Percentiles rank a stretch among this genome's conserved stretches.
Evolutionary conservation across 1,140 invertebrate genomes (phyloP).

Genomic region (Oscheius sp.): DNA sequence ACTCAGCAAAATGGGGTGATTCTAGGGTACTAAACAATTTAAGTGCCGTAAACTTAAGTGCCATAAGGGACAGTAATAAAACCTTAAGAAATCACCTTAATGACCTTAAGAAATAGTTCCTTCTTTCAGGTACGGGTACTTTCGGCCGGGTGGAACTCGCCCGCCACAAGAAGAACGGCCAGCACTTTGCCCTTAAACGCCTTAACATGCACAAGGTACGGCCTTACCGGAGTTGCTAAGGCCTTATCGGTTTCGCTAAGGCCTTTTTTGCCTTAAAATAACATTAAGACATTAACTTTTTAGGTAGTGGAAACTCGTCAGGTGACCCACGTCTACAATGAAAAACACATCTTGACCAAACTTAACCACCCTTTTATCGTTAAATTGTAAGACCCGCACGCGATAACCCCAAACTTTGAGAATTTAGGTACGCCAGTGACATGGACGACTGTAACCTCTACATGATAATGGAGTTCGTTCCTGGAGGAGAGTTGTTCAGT

Average conservation of each 20-base stretch:
- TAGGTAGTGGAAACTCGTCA: slow-evolving; percentile 50
- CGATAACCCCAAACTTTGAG: neutral
- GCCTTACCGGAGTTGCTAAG: too few relatives aligned
- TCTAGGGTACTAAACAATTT: slow-evolving; percentile 15
- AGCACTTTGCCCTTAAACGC: slow-evolving; percentile 57
- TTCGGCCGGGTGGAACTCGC: slow-evolving; percentile 57
- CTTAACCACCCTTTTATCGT: slow-evolving; percentile 59
- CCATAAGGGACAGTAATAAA: slow-evolving; percentile 4
- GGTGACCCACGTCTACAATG: slow-evolving; percentile 56
- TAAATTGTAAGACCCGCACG: slow-evolving; percentile 43
- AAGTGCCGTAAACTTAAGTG: neutral
- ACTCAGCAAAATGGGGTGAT: slow-evolving; percentile 7
- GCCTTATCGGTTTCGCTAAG: too few relatives aligned
- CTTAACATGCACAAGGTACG: slow-evolving; percentile 40
- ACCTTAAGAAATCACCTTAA: neutral
- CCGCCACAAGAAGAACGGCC: slow-evolving; percentile 46
- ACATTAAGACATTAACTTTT: neutral
- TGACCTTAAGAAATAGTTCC: neutral
- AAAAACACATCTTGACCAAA: slow-evolving; percentile 49
- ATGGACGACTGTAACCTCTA: slow-evolving; percentile 84
- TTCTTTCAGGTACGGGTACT: slow-evolving; percentile 53
- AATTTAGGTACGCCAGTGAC: slow-evolving; percentile 79
- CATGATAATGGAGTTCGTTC: slow-evolving; percentile 89
- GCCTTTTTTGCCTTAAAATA: too few relatives aligned
- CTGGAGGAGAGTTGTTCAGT: slow-evolving; percentile 90